Evolutionary conservation across 2,888 invertebrate species (phyloP).

Genomic region (Ectobius pallidus): DNA sequence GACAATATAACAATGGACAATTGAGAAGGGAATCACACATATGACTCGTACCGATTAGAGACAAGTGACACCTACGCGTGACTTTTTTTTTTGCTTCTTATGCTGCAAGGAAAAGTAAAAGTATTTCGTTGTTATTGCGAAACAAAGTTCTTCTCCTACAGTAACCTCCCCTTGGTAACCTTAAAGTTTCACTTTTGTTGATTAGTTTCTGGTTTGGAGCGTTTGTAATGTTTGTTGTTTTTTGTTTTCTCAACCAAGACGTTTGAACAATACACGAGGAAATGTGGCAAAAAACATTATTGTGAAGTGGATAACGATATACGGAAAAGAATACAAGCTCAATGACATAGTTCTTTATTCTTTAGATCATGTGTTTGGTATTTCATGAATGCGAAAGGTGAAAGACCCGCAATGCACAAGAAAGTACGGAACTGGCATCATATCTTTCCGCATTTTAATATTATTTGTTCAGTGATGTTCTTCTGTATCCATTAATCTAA

Average conservation of each 20-base stretch:
- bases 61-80: background rate
- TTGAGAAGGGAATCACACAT: background rate
- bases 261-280: background rate
- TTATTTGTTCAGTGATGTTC: too few relatives aligned
- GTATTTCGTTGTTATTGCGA: constrained; percentile 6
- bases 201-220: background rate
- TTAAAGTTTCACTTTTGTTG: background rate
- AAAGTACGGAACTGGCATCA: too few relatives aligned
- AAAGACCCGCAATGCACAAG: too few relatives aligned
- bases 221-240: background rate
- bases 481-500: too few relatives aligned
- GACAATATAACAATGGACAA: background rate
- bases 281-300: too few relatives aligned
- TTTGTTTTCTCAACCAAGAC: background rate
- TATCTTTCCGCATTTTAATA: too few relatives aligned
- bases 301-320: too few relatives aligned
- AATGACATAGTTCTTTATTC: too few relatives aligned
- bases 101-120: too few relatives aligned
- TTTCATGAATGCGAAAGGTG: too few relatives aligned
- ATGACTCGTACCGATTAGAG: background rate
- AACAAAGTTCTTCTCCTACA: background rate
- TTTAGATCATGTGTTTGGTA: too few relatives aligned
- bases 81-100: background rate
- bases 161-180: background rate
- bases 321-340: too few relatives aligned